A percentile compares a stretch with the other conserved stretches of the same genome.
phyloP scores from a whole-genome alignment of 2,113 vertebrate genomes.

The Sinocyclocheilus anshuiensis region DNA sequence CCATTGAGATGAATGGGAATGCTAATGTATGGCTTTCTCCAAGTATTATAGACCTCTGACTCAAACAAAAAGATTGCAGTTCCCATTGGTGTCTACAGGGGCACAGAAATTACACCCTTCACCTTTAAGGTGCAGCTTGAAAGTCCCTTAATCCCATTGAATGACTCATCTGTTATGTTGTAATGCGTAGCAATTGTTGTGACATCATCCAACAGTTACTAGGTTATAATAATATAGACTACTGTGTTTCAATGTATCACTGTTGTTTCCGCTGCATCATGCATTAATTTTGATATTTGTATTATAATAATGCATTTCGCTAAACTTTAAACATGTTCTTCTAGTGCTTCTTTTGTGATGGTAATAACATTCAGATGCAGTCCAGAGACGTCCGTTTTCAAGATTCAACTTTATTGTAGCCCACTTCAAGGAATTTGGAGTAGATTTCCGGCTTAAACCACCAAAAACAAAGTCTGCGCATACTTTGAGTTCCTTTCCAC shows the following conservation, averaged over 20 bases:
- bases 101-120: neutral
- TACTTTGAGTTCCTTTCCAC: slow-evolving; percentile 38
- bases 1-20: neutral
- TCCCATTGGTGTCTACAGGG: neutral
- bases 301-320: neutral
- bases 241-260: neutral
- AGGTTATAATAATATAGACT: slow-evolving; percentile 54
- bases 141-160: slow-evolving; percentile 55
- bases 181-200: slow-evolving; percentile 67
- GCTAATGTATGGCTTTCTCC: neutral
- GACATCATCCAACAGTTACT: slow-evolving; percentile 59
- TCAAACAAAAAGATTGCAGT: neutral
- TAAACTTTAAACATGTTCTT: slow-evolving; percentile 3
- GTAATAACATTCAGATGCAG: slow-evolving; percentile 17
- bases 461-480: slow-evolving; percentile 36
- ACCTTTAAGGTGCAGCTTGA: slow-evolving; percentile 1
- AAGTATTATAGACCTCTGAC: slow-evolving; percentile 1
- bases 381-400: neutral
- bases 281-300: neutral
- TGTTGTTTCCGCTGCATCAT: neutral
- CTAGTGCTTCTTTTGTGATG: slow-evolving; percentile 1
- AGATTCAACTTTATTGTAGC: slow-evolving; percentile 15
- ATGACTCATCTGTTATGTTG: slow-evolving; percentile 73
- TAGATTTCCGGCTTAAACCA: slow-evolving; percentile 20
- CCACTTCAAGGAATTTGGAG: slow-evolving; percentile 10